Base-by-base conservation (phyloP, 2,113 vertebrate genomes). In the Copsychus sechellarum region DNA sequence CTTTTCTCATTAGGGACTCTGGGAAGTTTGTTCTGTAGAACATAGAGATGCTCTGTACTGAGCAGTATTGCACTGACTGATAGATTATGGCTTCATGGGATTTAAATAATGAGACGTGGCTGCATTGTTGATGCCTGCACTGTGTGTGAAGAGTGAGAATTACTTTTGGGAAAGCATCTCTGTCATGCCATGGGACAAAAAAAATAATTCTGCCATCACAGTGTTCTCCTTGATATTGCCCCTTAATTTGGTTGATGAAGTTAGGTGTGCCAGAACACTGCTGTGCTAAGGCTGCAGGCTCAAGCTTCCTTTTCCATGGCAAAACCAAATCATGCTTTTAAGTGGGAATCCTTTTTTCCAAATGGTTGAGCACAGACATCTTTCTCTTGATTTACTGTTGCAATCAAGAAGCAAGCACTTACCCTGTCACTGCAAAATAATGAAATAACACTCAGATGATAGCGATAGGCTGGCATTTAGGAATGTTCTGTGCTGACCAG, bases 1-100 rank as follows among this genome's bases (percentile, higher is more conserved):
- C 40, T 84, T 94, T 77, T 71, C 92, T 94, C 72, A 31, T 93
- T 74, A 86, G 74, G 87, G 76, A 64, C 67, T 86, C 72, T 8
- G 78, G 72, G 88, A 82, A 81, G 67, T 81, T 83, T 38, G 42
- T 84, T 71, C 76, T 81, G 38, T 83, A 54, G 34, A 36, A 47
- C 21, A 19, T 4, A 19, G 66, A 40, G 51, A 65, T 50, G 36
- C 0, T 0, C 64, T 70, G 58, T 78, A 17, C 67, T 70, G 80
- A 66, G 71, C 81, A 58, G 43, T 72, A 8, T 51, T 72, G 81
- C 71, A 15, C 58, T 80, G 65, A 29, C 9, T 4, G 19, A 69
- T 65, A 48, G 23, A 56, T 74, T 42, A 24, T 50, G 38, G 64
- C 47, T 86, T 84, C 64, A 36, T 67, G 48, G 57, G 47, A 64